Base-by-base conservation (phyloP, 1,140 invertebrate genomes). In the Drosophila tropicalis region DNA sequence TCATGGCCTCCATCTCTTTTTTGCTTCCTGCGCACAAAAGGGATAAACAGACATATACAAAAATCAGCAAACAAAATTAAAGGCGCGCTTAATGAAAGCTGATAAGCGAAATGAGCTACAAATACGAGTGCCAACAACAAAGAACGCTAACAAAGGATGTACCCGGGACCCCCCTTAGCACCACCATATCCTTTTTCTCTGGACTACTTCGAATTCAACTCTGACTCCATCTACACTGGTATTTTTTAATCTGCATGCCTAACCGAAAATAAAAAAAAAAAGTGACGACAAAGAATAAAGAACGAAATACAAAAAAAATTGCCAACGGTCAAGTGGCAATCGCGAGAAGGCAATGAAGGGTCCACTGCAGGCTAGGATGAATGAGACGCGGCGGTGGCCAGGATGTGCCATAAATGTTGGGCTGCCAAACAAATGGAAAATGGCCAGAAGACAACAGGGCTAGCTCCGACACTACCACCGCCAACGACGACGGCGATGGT, bases 51-150 rank as follows among this genome's bases (percentile, higher is more conserved):
- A 66, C 51, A 63, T 51, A 63, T 62, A 62, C 44, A 41, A 56
- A 60, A 80, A 78, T 68, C 87, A 87, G 77, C 74, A 72, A 84
- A 89, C 69, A 81, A 69, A 86, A 89, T 89, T 89, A 89, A 89
- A 79, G 79, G 64, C 63, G 73, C 54, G 56, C 66, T 77, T 83
- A 86, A 90, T 90, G 82, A 90, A 90, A 90, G 79, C 79, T 75
- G 87, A 90, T 90, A 90, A 90, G 86, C 86, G 76, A 90, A 90
- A 90, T 83, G 82, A 90, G 80, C 77, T 81, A 78, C 80, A 84
- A 90, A 84, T 80, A 72, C 66, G 22, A 62, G 67, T 32, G 47
- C 34, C 15, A 62, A 61, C 41, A 77, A 86, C 70, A 86, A 86
- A 86, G 71, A 86, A 86, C 67, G 58, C 65, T 67, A 75, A 89